Base-by-base conservation (phyloP, 2,888 invertebrate species). In the Meteorus colon region DNA sequence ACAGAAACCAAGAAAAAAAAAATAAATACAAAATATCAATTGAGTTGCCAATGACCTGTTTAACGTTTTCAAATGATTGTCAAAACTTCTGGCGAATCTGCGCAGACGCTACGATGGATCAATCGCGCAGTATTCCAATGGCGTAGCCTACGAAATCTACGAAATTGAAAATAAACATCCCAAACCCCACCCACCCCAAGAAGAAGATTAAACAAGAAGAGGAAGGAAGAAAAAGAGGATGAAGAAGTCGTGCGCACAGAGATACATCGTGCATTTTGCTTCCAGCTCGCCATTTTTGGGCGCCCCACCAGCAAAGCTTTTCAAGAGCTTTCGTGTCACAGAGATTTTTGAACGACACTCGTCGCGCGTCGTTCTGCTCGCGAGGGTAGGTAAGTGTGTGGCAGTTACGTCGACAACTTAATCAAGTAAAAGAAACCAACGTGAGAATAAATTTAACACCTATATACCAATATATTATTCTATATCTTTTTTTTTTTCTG, bases 271-370 rank as follows among this genome's bases (percentile, higher is more conserved):
- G 73, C 77, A 80, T 75, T 24, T 82, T 79, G 80, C 82, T 82
- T 82, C 81, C 82, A 85, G 83, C 86, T 86, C 86, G 88, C 89
- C 89, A 89, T 89, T 89, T 89, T 89, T 89, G 89, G 89, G 85
- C 85, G 88, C 89, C 89, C 89, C 89, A 87, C 88, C 86, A 84
- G 82, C 75, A 76, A 77, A 79, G 69, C 76, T 81, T 78, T 80
- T 67, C 51, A 59, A 59, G 78, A 81, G 79, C 80, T 81, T 81
- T 77, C 77, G 73, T 77, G 74, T 75, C 55, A 73, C 76, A 75
- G 70, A 69, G 41, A 51, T 71, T 66, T 78, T 76, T 37, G 76
- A 77, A 79, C 81, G 83, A 84, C 88, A 89, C 88, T 89, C 88
- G 88, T 86, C 87, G 86, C 86, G 88, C 87, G 89, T 88, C 86